Evolutionary conservation across 2,888 invertebrate species (phyloP).

Genomic region (Caenorhabditis becei): DNA sequence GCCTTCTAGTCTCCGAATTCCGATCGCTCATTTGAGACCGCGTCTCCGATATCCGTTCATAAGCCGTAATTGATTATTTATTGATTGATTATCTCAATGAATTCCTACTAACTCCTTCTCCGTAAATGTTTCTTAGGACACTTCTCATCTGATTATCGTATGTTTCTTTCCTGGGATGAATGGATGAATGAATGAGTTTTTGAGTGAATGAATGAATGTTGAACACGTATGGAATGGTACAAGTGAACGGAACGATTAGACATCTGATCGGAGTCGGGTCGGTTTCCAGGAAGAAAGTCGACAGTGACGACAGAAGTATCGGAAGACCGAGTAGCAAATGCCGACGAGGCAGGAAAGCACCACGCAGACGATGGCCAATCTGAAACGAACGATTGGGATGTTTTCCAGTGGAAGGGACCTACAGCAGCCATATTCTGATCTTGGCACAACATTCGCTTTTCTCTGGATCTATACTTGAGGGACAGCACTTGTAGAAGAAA

Average conservation of each 20-base stretch:
- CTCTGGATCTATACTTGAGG: conserved; percentile 33
- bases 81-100: too few relatives aligned
- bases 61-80: background rate
- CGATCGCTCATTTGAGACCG: conserved; percentile 10
- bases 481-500: conserved; percentile 74
- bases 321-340: conserved; percentile 66
- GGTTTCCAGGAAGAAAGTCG: conserved; percentile 40
- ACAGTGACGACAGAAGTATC: conserved; percentile 66
- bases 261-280: conserved; percentile 30
- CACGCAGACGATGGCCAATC: conserved; percentile 70
- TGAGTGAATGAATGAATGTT: conserved; percentile 27
- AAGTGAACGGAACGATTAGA: conserved; percentile 11
- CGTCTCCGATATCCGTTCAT: conserved; percentile 26
- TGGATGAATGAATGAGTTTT: too few relatives aligned
- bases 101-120: too few relatives aligned
- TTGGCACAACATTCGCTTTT: conserved; percentile 66
- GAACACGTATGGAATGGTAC: conserved; percentile 20
- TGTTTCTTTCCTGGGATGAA: conserved; percentile 9
- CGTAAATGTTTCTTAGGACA: background rate
- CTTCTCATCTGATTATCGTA: background rate
- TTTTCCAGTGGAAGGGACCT: conserved; percentile 21
- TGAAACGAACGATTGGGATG: conserved; percentile 36
- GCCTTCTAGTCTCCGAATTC: conserved; percentile 10
- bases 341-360: conserved; percentile 66
- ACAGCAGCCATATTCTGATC: conserved; percentile 73